Base-by-base conservation (phyloP, 2,888 invertebrate genomes). In the Rhorus exstirpatorius region DNA sequence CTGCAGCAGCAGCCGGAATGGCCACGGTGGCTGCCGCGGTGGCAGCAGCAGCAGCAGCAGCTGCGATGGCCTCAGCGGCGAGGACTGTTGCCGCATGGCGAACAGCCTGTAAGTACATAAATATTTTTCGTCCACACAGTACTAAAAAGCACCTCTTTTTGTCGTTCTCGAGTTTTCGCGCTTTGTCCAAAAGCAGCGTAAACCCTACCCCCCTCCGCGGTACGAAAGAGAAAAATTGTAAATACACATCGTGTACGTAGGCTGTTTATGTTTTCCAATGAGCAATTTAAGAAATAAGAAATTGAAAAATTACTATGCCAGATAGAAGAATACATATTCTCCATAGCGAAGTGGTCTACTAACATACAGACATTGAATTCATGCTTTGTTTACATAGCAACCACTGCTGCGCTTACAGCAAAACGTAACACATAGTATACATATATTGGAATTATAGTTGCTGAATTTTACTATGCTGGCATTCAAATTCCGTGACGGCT, bases 271-370 rank as follows among this genome's bases (percentile, higher is more conserved):
- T 12, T 58, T 58, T 4, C 6, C 55, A 26, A 31, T 31, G 3
- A 58, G 55, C 55, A 58, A 26, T 31, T 58, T 12, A 4, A n/a
- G 26, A 58, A 6, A 58, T 58, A 1, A 58, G 31, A 58, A 58
- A 58, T 58, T 6, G 3, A 31, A 58, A 31, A 58, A 58, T 58
- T 58, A 21, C 55, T 58, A 58, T 58, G 31, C 10, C 31, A 58
- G 31, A 14, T 7, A 31, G 31, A 1, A 31, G 26, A 58, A 31
- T 3, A 44, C 14, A 14, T n/a, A 14, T 46, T 3, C 46, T 4
- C 14, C 46, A 46, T 46, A 46, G 17, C 46, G 46, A 46, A n/a
- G 46, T 46, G n/a, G 46, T n/a, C 46, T 46, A 1, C n/a, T 46
- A 12, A 14, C 14, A 46, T 14, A n/a, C n/a, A 14, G 46, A n/a